phyloP scores from a whole-genome alignment of 2,888 invertebrate species.

The Tachina grossa region DNA sequence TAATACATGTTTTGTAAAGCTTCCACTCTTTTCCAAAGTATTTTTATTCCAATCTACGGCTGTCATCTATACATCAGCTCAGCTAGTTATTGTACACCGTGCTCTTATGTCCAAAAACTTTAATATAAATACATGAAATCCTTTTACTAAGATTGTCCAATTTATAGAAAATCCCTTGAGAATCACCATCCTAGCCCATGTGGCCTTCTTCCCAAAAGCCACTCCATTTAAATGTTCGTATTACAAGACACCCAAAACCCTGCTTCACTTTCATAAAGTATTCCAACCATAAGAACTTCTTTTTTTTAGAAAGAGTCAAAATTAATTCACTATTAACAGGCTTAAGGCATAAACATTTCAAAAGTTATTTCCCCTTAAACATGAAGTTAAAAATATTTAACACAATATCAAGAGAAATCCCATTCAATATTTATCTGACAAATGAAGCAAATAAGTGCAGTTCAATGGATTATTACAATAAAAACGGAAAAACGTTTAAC shows the following conservation, averaged over 20 bases:
- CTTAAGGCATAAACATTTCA: constrained; percentile 1
- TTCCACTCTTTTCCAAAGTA: too few species aligned
- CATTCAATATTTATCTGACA: constrained; percentile 43
- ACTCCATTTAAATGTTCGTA: neutral
- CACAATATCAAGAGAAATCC: neutral
- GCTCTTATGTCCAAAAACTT: too few species aligned
- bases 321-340: constrained; percentile 24
- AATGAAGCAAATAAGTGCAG: constrained; percentile 60
- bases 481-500: neutral
- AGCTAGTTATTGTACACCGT: too few species aligned
- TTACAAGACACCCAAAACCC: constrained; percentile 22
- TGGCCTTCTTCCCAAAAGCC: neutral
- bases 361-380: neutral
- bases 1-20: too few species aligned
- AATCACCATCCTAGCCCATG: neutral
- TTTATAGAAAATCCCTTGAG: too few species aligned
- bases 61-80: too few species aligned
- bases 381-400: neutral
- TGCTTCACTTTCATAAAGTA: constrained; percentile 28
- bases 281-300: neutral
- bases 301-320: neutral
- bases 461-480: constrained; percentile 47
- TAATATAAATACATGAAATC: neutral
- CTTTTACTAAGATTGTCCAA: too few species aligned
- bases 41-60: too few species aligned